Percentiles rank a stretch among this genome's conserved stretches.
phyloP scores from a whole-genome alignment of 2,888 invertebrate species.

The Herminia tarsipennalis region DNA sequence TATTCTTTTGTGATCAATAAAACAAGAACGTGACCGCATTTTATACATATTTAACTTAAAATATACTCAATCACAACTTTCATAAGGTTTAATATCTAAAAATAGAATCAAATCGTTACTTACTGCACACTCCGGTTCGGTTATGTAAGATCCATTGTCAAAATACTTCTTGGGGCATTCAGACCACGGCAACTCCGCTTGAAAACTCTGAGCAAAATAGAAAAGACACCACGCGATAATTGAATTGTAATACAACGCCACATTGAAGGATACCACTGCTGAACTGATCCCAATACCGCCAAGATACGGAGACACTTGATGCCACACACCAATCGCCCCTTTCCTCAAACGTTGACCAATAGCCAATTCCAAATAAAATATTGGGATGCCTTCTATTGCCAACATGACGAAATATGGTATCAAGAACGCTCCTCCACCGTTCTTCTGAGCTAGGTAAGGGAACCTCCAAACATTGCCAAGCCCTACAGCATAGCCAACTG shows the following conservation, averaged over 20 bases:
- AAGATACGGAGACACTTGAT: conserved; percentile 94
- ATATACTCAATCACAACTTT: too few species aligned
- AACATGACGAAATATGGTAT: conserved; percentile 98
- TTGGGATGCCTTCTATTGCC: conserved; percentile 97
- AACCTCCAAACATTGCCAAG: conserved; percentile 98
- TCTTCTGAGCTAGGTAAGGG: conserved; percentile 97
- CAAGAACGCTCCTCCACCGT: conserved; percentile 98
- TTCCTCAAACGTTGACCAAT: conserved; percentile 97
- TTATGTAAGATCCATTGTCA: conserved; percentile 91
- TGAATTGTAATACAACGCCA: conserved; percentile 98
- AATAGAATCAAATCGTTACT: conserved; percentile 71
- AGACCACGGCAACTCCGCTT: conserved; percentile 96
- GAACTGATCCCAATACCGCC: conserved; percentile 97
- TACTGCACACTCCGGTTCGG: conserved; percentile 93
- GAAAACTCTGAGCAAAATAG: conserved; percentile 97
- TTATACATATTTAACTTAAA: neutral
- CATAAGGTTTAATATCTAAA: too few species aligned
- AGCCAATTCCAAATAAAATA: conserved; percentile 97
- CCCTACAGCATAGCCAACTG: conserved; percentile 98
- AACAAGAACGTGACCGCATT: neutral
- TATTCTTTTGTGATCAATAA: too few species aligned
- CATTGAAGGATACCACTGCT: conserved; percentile 98
- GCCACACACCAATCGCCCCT: conserved; percentile 98
- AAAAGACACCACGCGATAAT: conserved; percentile 99
- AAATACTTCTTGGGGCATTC: conserved; percentile 95